These are phyloP conservation scores for Paralichthys olivaceus DNA, from an alignment of 2,113 vertebrate genomes.

Conservation along the genomic window DNA sequence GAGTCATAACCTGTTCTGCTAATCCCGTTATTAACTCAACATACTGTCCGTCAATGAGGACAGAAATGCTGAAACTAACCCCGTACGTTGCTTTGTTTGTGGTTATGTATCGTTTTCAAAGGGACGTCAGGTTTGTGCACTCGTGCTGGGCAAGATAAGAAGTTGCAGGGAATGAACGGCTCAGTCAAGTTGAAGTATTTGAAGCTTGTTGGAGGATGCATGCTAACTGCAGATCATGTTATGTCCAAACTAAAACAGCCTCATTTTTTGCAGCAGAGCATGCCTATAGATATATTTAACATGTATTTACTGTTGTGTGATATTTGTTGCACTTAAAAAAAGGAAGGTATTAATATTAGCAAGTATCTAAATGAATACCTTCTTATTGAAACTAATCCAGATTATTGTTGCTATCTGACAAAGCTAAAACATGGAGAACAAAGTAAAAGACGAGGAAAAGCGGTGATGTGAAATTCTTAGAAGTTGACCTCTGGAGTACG, in stretches of 20 bases:
- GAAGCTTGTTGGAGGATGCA: slow-evolving; percentile 58
- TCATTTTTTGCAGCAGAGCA: slow-evolving; percentile 47
- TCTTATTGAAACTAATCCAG: neutral
- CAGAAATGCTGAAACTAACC: slow-evolving; percentile 55
- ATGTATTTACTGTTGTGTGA: neutral
- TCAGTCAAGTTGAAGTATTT: slow-evolving; percentile 32
- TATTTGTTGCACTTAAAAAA: slow-evolving; percentile 7
- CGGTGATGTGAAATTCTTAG: slow-evolving; percentile 17
- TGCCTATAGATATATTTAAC: slow-evolving; percentile 17
- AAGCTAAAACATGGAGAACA: slow-evolving; percentile 3
- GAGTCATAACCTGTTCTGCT: slow-evolving; percentile 71
- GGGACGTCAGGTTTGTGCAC: slow-evolving; percentile 73
- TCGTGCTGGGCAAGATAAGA: slow-evolving; percentile 64
- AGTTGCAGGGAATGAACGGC: slow-evolving; percentile 29
- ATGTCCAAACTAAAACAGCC: slow-evolving; percentile 40
- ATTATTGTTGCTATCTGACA: neutral
- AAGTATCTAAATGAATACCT: neutral
- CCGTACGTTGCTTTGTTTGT: slow-evolving; percentile 45
- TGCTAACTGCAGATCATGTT: slow-evolving; percentile 46
- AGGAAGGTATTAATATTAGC: neutral
- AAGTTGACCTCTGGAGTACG: slow-evolving; percentile 5
- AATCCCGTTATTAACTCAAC: slow-evolving; percentile 53
- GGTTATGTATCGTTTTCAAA: slow-evolving; percentile 83
- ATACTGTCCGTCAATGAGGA: slow-evolving; percentile 57
- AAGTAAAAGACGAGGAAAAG: neutral